Base-by-base conservation (phyloP, 2,888 invertebrate species). In the Ennomos quercinarius region DNA sequence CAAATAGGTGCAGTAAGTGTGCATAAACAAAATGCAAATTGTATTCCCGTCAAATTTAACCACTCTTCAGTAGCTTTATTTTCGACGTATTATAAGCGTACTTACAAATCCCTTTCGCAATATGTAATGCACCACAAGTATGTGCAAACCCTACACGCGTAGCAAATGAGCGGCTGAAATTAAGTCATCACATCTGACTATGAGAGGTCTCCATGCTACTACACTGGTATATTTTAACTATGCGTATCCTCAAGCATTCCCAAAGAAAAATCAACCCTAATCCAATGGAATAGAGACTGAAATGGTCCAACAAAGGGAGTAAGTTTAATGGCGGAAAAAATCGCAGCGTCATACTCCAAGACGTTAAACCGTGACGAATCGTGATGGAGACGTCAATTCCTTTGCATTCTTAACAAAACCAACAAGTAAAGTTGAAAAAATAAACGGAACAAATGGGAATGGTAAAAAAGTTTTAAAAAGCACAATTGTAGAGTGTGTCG, bases 311-410 rank as follows among this genome's bases (percentile, higher is more conserved):
- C 36, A 2, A 35, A 41, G 49, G 41, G 64, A 68, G 64, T 67
- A 67, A 65, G 56, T 71, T 74, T 81, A 77, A 80, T 80, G 74
- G 80, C 78, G 80, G 79, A 84, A 87, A 81, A 89, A 90, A 87
- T 84, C 77, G 87, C 89, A 78, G 58, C 83, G 89, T 91, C 91
- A 91, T 87, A 81, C 76, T 57, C 81, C 74, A 68, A 80, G 80
- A 84, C 81, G 83, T 80, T 75, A 73, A 79, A 80, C 80, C 87
- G 87, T 85, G 84, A 86, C 91, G 85, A 89, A 91, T 83, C 76
- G 82, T 85, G 76, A 89, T 85, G 82, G 78, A 90, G 86, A 84
- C 89, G 87, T 89, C 87, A 87, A 86, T 89, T 83, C 84, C 83
- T 84, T 81, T 76, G 80, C 83, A 79, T 86, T 84, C 84, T 83